phyloP scores from a whole-genome alignment of 2,797 vertebrate species.

The Ambastaia sidthimunki region DNA sequence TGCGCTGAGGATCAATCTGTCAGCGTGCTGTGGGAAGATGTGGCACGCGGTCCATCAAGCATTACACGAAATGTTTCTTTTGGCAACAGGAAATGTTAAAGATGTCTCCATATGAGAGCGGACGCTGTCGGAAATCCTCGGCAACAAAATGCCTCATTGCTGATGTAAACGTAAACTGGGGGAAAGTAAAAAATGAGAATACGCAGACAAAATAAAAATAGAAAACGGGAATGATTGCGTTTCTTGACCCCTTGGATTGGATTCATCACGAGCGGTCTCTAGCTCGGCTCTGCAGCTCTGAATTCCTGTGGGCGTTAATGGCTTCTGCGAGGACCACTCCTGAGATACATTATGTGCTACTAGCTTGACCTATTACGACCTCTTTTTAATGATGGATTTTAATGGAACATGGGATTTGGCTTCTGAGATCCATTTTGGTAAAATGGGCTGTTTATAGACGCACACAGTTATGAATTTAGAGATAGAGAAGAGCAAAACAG shows the following conservation, averaged over 20 bases:
- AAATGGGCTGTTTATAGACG: neutral
- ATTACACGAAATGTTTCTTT: slow-evolving; percentile 45
- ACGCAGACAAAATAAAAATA: slow-evolving; percentile 12
- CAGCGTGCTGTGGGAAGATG: slow-evolving; percentile 22
- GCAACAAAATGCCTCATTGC: slow-evolving; percentile 29
- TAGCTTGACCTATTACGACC: neutral
- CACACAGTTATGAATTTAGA: neutral
- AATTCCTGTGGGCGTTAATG: slow-evolving; percentile 11
- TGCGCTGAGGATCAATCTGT: slow-evolving; percentile 27
- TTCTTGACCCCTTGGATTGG: neutral
- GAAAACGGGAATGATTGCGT: neutral
- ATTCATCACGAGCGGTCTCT: neutral
- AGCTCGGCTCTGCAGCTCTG: neutral
- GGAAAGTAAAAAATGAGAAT: neutral
- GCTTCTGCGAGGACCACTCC: neutral
- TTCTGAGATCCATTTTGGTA: neutral
- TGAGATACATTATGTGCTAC: slow-evolving; percentile 13
- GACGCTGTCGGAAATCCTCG: slow-evolving; percentile 29
- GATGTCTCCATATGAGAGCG: slow-evolving; percentile 28
- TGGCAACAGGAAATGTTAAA: slow-evolving; percentile 34
- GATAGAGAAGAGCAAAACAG: slow-evolving; percentile 24
- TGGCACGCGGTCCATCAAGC: slow-evolving; percentile 21
- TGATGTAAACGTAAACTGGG: slow-evolving; percentile 8
- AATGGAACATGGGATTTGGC: neutral
- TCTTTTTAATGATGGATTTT: neutral